phyloP scores from a whole-genome alignment of 1,140 invertebrate species.

The Diploscapter pachys region DNA sequence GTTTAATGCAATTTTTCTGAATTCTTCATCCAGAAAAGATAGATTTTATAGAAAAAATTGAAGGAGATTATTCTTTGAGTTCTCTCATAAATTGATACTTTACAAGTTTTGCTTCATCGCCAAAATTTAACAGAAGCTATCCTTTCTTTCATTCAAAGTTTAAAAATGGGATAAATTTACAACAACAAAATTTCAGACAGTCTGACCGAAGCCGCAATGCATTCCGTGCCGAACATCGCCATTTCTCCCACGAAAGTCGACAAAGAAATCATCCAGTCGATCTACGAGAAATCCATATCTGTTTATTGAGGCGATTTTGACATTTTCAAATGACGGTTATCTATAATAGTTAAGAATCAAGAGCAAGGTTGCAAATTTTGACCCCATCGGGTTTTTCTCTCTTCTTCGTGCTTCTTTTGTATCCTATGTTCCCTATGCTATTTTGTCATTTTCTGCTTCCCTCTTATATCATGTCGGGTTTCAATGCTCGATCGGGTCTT shows the following conservation, averaged over 20 bases:
- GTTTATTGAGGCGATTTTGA: slow-evolving; percentile 35
- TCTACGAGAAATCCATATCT: slow-evolving; percentile 52
- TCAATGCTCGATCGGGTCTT: too few species aligned
- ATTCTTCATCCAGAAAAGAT: background rate
- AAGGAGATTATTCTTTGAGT: background rate
- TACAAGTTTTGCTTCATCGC: background rate
- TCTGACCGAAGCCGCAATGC: slow-evolving; percentile 69
- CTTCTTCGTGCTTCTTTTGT: too few species aligned
- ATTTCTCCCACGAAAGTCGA: slow-evolving; percentile 50
- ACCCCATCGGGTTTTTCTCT: too few species aligned
- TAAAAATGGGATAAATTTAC: too few species aligned
- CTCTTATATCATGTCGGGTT: too few species aligned
- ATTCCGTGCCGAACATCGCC: slow-evolving; percentile 45
- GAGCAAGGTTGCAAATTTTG: too few species aligned
- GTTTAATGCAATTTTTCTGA: background rate
- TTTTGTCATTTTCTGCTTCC: too few species aligned
- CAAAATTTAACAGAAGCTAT: background rate
- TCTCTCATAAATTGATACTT: background rate
- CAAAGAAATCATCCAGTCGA: slow-evolving; percentile 42
- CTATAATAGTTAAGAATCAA: too few species aligned
- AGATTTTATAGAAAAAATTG: too few species aligned
- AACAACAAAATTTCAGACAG: too few species aligned
- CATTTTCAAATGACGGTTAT: too few species aligned
- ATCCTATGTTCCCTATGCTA: too few species aligned
- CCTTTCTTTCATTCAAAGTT: background rate